phyloP scores from a whole-genome alignment of 2,113 vertebrate species.

The Urocolius indicus region DNA sequence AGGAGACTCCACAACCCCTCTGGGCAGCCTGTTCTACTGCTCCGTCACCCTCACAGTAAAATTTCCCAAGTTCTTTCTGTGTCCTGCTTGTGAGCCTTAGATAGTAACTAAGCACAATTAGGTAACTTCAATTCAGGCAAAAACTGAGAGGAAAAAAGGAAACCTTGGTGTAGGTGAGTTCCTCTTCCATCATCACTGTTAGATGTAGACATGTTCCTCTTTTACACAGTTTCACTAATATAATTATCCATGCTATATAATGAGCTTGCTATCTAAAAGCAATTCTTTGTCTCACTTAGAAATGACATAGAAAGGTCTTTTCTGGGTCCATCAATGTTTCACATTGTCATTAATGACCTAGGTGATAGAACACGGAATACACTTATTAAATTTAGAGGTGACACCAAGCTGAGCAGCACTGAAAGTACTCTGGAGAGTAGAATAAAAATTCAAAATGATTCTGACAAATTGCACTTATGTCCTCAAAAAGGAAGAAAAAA shows the following conservation, averaged over 20 bases:
- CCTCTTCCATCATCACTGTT: background rate
- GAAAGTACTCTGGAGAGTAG: background rate
- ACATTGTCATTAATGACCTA: constrained; percentile 10
- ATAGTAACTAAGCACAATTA: background rate
- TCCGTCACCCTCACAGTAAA: too few relatives aligned
- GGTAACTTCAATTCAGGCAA: background rate
- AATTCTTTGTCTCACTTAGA: background rate
- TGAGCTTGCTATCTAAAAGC: background rate
- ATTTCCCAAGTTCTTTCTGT: background rate
- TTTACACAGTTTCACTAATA: background rate
- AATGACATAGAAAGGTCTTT: background rate
- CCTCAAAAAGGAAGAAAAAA: background rate
- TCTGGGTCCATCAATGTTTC: constrained; percentile 26
- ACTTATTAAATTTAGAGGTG: constrained; percentile 27
- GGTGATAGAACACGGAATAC: background rate
- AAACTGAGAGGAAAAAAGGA: background rate
- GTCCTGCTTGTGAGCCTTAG: background rate
- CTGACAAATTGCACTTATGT: background rate
- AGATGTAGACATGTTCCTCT: background rate
- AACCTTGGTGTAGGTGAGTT: background rate
- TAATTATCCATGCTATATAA: background rate
- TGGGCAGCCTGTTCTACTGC: too few relatives aligned
- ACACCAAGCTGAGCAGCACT: constrained; percentile 5
- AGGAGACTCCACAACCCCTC: too few relatives aligned
- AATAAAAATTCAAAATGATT: background rate